Conservation (phyloP, 1,140 invertebrate species). For the Leguminivora glycinivorella region DNA sequence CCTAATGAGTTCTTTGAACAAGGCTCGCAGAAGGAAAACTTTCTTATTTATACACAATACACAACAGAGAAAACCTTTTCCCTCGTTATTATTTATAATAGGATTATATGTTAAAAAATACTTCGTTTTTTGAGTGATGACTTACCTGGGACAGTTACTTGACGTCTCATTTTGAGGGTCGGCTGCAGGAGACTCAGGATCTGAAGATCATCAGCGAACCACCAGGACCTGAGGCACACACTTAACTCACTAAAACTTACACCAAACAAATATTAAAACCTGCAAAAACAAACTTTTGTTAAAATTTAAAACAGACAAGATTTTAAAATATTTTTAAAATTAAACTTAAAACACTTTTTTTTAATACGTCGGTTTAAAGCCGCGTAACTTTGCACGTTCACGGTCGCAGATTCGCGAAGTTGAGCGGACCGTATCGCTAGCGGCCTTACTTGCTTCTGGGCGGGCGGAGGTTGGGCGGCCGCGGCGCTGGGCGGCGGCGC, state of each 20-base stretch:
- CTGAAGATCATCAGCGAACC: slow-evolving; percentile 54
- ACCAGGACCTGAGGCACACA: slow-evolving; percentile 55
- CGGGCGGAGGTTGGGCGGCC: slow-evolving; percentile 62
- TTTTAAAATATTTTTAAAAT: slow-evolving; percentile 30
- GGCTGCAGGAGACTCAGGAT: slow-evolving; percentile 37
- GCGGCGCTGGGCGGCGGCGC: slow-evolving; percentile 68
- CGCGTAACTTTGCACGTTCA: slow-evolving; percentile 47
- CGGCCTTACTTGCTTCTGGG: slow-evolving; percentile 68
- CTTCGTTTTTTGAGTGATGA: not conserved
- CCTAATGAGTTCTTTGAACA: slow-evolving; percentile 12
- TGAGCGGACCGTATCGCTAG: slow-evolving; percentile 63
- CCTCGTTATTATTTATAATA: not conserved
- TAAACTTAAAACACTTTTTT: slow-evolving; percentile 23
- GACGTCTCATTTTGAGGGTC: slow-evolving; percentile 58
- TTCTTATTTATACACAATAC: not conserved
- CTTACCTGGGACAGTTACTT: slow-evolving; percentile 49
- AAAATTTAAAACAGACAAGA: slow-evolving; percentile 37
- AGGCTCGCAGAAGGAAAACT: not conserved
- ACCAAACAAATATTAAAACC: slow-evolving; percentile 41
- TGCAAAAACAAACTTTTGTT: slow-evolving; percentile 44
- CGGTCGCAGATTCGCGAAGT: slow-evolving; percentile 36
- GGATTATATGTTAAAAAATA: not conserved
- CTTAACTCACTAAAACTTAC: slow-evolving; percentile 46
- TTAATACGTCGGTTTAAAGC: slow-evolving; percentile 44
- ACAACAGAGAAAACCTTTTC: not conserved